Conservation (phyloP, 2,888 invertebrate species). For the Priocnemis perturbator region DNA sequence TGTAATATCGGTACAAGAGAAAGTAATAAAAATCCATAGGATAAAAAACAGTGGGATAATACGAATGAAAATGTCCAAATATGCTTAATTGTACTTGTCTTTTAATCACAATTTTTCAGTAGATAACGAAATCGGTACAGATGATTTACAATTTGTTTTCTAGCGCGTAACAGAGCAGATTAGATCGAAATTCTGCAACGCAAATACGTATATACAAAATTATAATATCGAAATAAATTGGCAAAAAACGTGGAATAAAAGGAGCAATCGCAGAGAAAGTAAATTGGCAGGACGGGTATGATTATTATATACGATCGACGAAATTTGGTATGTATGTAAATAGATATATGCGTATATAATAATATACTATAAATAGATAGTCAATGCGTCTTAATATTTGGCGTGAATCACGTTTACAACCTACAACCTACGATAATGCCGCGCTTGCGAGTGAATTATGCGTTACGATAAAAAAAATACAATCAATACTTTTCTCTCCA, state of each 20-base stretch:
- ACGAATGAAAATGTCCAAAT: constrained; percentile 15
- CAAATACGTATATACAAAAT: constrained; percentile 20
- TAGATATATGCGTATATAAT: constrained; percentile 46
- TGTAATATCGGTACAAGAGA: no score
- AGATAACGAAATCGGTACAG: constrained; percentile 37
- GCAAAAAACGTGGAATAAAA: constrained; percentile 14
- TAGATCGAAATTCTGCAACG: constrained; percentile 12
- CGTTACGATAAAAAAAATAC: constrained; percentile 36
- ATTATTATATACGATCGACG: constrained; percentile 13
- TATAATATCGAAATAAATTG: constrained; percentile 18
- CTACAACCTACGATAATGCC: constrained; percentile 53
- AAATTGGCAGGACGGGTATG: constrained; percentile 14
- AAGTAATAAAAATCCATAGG: background rate
- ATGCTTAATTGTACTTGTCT: constrained; percentile 31
- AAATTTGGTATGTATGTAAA: constrained; percentile 40
- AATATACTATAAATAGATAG: constrained; percentile 61
- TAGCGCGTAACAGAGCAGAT: constrained; percentile 1
- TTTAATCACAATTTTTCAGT: constrained; percentile 42
- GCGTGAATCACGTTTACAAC: constrained; percentile 65
- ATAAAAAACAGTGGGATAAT: background rate
- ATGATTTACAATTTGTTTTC: constrained; percentile 27
- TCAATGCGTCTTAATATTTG: constrained; percentile 64
- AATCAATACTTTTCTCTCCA: constrained; percentile 1
- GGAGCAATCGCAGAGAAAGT: constrained; percentile 19
- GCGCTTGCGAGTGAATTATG: constrained; percentile 34